phyloP scores from a whole-genome alignment of 2,113 vertebrate genomes.

The Crotalus viridis region DNA sequence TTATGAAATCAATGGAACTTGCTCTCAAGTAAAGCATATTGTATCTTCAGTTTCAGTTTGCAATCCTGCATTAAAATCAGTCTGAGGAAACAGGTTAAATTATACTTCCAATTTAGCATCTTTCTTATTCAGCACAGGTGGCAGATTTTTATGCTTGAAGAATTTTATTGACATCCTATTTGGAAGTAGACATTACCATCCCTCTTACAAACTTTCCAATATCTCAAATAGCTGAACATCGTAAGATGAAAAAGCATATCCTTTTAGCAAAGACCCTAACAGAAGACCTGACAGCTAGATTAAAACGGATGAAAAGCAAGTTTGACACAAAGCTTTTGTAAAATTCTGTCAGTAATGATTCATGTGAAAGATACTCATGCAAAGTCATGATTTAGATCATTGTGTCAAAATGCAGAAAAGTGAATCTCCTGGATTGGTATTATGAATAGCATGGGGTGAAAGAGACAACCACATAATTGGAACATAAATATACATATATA shows the following conservation, averaged over 20 bases:
- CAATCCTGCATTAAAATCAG: background rate
- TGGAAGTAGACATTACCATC: constrained; percentile 20
- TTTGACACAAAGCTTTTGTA: background rate
- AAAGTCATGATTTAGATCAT: background rate
- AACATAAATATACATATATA: background rate
- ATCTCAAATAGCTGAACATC: constrained; percentile 35
- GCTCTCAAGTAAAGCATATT: background rate
- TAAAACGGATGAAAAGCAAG: constrained; percentile 24
- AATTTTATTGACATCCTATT: constrained; percentile 30
- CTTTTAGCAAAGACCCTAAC: constrained; percentile 9
- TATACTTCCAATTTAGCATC: background rate
- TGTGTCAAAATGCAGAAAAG: rapidly evolving
- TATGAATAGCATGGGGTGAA: constrained; percentile 2
- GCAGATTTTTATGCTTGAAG: background rate
- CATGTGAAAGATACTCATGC: background rate
- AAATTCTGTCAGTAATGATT: background rate
- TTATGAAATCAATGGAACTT: background rate
- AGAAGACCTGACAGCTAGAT: constrained; percentile 5
- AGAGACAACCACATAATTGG: background rate
- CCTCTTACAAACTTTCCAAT: constrained; percentile 37
- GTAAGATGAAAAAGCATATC: constrained; percentile 23
- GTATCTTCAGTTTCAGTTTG: background rate
- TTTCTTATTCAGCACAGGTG: background rate
- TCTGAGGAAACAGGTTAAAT: background rate
- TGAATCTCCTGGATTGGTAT: background rate